Conservation (phyloP, 2,113 vertebrate genomes). For the Egretta garzetta region DNA sequence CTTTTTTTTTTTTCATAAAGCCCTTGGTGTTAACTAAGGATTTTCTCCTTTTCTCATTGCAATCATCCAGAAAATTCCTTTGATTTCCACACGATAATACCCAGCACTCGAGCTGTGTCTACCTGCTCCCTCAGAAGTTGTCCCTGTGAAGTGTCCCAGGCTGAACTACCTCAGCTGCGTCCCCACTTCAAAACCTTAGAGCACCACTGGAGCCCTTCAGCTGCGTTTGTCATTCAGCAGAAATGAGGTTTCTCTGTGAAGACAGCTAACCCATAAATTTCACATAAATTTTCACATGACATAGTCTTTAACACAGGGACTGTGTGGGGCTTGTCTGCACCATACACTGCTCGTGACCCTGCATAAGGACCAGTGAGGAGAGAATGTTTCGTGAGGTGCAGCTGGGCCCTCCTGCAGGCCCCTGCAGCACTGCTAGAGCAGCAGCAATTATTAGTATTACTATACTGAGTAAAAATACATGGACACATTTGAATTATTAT, state of each 20-base stretch:
- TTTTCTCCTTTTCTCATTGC: not conserved
- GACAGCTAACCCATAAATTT: not conserved
- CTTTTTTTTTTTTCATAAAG: not conserved
- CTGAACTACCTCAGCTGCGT: not conserved
- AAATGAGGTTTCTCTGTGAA: not conserved
- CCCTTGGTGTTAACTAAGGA: not conserved
- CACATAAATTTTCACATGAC: not conserved
- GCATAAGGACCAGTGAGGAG: not conserved
- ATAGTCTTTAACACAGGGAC: not conserved
- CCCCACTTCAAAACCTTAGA: not conserved
- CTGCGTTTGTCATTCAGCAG: not conserved
- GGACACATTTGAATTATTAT: not conserved
- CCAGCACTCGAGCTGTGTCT: not conserved
- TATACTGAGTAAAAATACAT: not conserved
- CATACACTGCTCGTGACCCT: not conserved
- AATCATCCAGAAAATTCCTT: not conserved
- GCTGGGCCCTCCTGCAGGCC: not conserved
- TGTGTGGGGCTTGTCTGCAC: not conserved
- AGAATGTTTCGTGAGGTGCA: not conserved
- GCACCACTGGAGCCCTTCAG: not conserved
- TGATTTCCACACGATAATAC: not conserved
- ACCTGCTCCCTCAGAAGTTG: not conserved
- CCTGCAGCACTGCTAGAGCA: accelerated
- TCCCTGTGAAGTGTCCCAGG: accelerated
- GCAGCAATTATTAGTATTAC: not conserved